Base-by-base conservation (phyloP, 2,888 invertebrate species). In the Pseudococcus viburni region DNA sequence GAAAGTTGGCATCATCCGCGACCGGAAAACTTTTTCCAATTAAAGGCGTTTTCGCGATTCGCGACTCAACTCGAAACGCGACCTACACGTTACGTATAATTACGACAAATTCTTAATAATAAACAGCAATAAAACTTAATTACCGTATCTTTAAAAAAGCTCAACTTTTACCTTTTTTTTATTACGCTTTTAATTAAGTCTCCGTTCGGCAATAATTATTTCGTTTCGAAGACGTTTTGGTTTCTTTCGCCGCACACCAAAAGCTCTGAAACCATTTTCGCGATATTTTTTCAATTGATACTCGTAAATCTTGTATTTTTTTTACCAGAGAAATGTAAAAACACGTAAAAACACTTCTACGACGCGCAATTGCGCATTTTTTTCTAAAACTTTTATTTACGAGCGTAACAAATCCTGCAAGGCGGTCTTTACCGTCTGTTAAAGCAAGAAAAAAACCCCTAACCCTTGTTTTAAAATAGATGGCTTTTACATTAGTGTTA, bases 401-500 rank as follows among this genome's bases (percentile, higher is more conserved):
- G 87, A 77, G 87, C 87, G 87, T 87, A 87, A 87, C 87, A 87
- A 87, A 87, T 87, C 87, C 87, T 87, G 80, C 48, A 87, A 87
- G 87, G 80, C 77, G 87, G 87, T 80, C 87, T 87, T 87, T 87
- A 87, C 87, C 87, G n/a, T 87, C 87, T 87, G 80, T 80, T 80
- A 77, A 48, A 51, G 80, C 17, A 46, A 12, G n/a, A n/a, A 55
- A 85, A 86, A 87, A 87, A 87, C 48, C 80, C 80, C 77, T 87
- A 87, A 87, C 87, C 87, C 87, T 87, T 88, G 88, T 88, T 88
- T 88, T 88, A 85, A 88, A 88, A 88, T 88, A 88, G 85, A 88
- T 88, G 88, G 88, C 64, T 88, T 88, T 88, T 88, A 88, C 88
- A 88, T 88, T 88, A 88, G 80, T 51, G 87, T 51, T 46, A 77